Base-by-base conservation (phyloP, 2,113 vertebrate species). In the Grammomys dolichurus region DNA sequence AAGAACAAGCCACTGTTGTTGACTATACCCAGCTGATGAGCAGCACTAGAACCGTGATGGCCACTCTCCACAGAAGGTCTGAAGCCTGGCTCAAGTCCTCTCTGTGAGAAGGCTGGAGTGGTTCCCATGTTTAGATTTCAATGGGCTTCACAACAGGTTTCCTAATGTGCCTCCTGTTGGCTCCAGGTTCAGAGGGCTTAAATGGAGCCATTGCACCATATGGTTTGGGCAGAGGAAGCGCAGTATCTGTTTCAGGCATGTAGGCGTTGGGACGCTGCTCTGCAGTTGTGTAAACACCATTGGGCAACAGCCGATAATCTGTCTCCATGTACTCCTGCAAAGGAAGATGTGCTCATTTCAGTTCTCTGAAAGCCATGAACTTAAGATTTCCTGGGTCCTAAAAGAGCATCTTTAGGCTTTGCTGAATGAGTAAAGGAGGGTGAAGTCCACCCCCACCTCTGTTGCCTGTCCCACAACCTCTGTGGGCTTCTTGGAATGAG, bases 181-280 rank as follows among this genome's bases (percentile, higher is more conserved):
- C 97, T 12, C 99, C 98, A 0, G 98, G 98, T 63, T 99, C 98
- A 0, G 93, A 97, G 16, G 99, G 99, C 75, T 99, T 99, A 97
- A 99, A 99, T 4, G 99, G 99, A 96, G 99, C 98, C 94, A 98
- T 94, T 24, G 98, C 98, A 0, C 99, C 98, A 0, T 99, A 99
- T 0, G 99, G 99, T 96, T 96, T 99, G 0, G 99, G 99, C 88
- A 99, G n/a, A 1, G 99, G 99, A 46, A 99, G 98, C 0, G 43
- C 43, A 77, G 95, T 97, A 0, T 97, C 97, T 11, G 96, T 97
- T 0, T 97, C 82, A 0, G 99, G 99, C 78, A 99, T 95, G 89
- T 99, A 99, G 20, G 99, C 98, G 0, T 97, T 98, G 13, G 99
- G 99, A 5, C 99, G 99, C 1, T 88, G 95, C 70, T 99, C 98